phyloP scores from a whole-genome alignment of 2,113 vertebrate genomes.

The Halcyon malimbica region DNA sequence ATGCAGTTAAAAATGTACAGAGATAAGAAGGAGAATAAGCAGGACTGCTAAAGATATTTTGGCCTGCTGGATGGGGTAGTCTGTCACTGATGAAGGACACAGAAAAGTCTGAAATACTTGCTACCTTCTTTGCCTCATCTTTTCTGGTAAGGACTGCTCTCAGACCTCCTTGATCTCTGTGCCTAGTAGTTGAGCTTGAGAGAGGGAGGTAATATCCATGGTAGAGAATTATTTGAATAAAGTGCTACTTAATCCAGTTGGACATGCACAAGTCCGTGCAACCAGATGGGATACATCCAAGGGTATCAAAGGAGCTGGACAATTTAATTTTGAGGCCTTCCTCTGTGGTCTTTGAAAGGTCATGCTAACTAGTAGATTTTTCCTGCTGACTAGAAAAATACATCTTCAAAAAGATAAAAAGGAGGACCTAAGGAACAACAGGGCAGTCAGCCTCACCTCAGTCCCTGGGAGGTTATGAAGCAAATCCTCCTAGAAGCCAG shows the following conservation, averaged over 20 bases:
- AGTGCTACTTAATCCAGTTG: neutral
- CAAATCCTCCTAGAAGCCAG: neutral
- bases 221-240: neutral
- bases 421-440: neutral
- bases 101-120: neutral
- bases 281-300: neutral
- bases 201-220: neutral
- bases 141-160: neutral
- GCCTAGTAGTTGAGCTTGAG: neutral
- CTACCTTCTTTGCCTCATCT: neutral
- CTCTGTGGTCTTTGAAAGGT: neutral
- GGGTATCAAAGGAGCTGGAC: neutral
- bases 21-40: neutral
- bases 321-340: neutral
- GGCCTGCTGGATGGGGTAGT: fast-evolving
- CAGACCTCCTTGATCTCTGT: neutral
- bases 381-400: neutral
- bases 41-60: neutral
- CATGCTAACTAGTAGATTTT: neutral
- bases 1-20: neutral
- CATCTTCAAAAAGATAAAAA: neutral
- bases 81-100: neutral
- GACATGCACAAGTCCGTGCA: neutral
- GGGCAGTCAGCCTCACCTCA: neutral
- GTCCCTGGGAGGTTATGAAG: neutral